These are phyloP conservation scores for Callyntrura guangdongensis DNA, from an alignment of 2,888 invertebrate genomes.

Conservation along the genomic window DNA sequence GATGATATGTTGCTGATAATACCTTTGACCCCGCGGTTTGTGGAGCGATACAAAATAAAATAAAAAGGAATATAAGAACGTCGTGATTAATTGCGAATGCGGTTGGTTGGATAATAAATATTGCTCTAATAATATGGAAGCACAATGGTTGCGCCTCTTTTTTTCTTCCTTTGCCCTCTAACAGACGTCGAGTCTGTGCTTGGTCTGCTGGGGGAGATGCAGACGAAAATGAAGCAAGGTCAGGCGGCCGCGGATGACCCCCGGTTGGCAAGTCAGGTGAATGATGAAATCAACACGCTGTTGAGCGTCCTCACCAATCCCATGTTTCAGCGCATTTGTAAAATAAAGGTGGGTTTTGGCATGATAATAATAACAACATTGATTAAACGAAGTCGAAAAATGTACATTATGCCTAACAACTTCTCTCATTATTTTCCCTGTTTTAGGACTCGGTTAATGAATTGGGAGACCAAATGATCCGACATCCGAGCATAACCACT, in stretches of 20 bases:
- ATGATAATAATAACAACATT: constrained; percentile 1
- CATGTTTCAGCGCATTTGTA: constrained; percentile 95
- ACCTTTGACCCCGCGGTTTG: constrained; percentile 1
- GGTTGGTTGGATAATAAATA: constrained; percentile 44
- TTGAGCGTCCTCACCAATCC: constrained; percentile 95
- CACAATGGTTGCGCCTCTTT: constrained; percentile 70
- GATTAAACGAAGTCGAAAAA: background rate
- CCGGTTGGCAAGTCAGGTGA: constrained; percentile 91
- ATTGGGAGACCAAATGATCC: constrained; percentile 93
- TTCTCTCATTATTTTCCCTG: background rate
- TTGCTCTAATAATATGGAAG: constrained; percentile 73
- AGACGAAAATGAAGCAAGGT: constrained; percentile 81
- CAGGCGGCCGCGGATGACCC: constrained; percentile 89
- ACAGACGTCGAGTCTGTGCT: constrained; percentile 84
- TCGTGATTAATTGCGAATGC: background rate
- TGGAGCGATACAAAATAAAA: background rate
- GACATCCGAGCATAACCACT: constrained; percentile 96
- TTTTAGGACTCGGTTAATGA: constrained; percentile 88
- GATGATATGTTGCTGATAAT: constrained; percentile 33
- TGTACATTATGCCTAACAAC: background rate
- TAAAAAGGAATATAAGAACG: background rate
- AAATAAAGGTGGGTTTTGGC: constrained; percentile 88
- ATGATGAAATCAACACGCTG: constrained; percentile 93
- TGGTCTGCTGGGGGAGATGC: constrained; percentile 83
- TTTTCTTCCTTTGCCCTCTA: constrained; percentile 72